These are phyloP conservation scores for Myrmecophaga tridactyla DNA, from an alignment of 2,113 vertebrate species.

Conservation along the genomic window DNA sequence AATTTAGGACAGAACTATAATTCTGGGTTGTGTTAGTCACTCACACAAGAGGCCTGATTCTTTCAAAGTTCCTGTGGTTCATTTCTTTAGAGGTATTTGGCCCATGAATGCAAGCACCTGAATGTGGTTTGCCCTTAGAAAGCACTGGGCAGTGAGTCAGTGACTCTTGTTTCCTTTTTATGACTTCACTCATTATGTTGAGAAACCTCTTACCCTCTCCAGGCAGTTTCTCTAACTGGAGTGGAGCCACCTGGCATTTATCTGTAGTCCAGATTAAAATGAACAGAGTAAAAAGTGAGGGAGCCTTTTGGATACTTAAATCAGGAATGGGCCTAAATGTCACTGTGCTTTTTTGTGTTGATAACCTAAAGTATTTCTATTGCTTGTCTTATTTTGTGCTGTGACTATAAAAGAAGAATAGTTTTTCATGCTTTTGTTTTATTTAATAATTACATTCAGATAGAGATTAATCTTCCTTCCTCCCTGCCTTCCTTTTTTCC, in stretches of 20 bases:
- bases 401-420: not conserved
- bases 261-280: not conserved
- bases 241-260: not conserved
- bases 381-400: not conserved
- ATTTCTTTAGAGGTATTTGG: not conserved
- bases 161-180: not conserved
- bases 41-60: not conserved
- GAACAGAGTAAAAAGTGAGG: not conserved
- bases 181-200: not conserved
- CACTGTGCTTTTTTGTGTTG: not conserved
- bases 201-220: not conserved
- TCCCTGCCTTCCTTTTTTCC: no score
- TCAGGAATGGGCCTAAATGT: not conserved
- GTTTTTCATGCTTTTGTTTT: not conserved
- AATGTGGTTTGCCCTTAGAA: conserved; percentile 10
- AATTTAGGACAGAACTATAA: not conserved
- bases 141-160: conserved; percentile 53
- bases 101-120: not conserved
- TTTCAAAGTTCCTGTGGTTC: not conserved
- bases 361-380: not conserved
- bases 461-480: not conserved
- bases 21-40: not conserved
- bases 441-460: not conserved
- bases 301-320: not conserved
- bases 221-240: not conserved